Evolutionary conservation across 2,888 invertebrate genomes (phyloP).

Genomic region (Maniola hyperantus): DNA sequence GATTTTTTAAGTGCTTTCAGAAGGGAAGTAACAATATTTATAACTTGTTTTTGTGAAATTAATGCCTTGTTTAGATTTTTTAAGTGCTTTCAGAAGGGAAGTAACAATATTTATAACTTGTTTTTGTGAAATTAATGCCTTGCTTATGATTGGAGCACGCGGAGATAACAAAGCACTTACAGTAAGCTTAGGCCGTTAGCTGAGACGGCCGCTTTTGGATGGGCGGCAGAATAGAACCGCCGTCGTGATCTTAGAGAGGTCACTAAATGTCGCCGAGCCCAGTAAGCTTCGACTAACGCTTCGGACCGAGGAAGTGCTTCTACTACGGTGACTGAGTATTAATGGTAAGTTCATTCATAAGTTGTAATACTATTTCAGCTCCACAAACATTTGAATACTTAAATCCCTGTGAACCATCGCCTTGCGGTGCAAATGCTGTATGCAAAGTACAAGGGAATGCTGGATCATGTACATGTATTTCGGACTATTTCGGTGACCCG

Average conservation of each 20-base stretch:
- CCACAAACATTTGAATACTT: conserved; percentile 70
- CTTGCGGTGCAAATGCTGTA: conserved; percentile 88
- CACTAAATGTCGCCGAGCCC: conserved; percentile 77
- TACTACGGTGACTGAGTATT: conserved; percentile 68
- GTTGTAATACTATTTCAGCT: conserved; percentile 72
- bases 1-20: conserved; percentile 70
- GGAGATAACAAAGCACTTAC: conserved; percentile 83
- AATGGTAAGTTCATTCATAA: conserved; percentile 69
- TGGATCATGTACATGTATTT: conserved; percentile 87
- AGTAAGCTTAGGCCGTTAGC: conserved; percentile 79
- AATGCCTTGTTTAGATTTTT: conserved; percentile 49
- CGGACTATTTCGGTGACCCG: conserved; percentile 89
- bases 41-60: conserved; percentile 51
- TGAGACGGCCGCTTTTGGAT: conserved; percentile 75
- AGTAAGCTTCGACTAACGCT: conserved; percentile 82
- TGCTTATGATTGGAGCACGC: conserved; percentile 80
- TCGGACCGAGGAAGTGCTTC: conserved; percentile 79
- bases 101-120: conserved; percentile 70
- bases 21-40: conserved; percentile 70
- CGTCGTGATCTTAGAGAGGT: conserved; percentile 69
- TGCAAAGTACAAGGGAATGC: conserved; percentile 88
- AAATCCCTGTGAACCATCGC: conserved; percentile 84
- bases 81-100: conserved; percentile 74
- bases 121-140: conserved; percentile 79
- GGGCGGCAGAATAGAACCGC: conserved; percentile 74